A percentile compares a stretch with the other conserved stretches of the same genome.
Conservation (phyloP, 2,113 vertebrate genomes). For the Hypomesus transpacificus region DNA sequence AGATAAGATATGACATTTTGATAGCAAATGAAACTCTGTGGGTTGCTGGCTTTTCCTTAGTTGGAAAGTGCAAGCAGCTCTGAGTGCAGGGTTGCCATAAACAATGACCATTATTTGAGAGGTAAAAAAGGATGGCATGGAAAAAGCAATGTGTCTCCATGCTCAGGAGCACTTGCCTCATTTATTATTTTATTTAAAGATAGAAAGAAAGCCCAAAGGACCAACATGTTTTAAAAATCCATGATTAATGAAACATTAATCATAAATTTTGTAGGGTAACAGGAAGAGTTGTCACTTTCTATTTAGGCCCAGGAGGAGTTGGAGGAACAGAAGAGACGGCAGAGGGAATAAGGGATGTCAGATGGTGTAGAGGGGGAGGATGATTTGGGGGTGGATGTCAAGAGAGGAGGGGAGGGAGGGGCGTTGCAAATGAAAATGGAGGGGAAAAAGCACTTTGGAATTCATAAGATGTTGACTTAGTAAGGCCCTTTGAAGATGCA, state of each 20-base stretch:
- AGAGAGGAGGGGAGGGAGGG: constrained; percentile 33
- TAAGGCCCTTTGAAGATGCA: constrained; percentile 32
- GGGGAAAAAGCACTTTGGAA: constrained; percentile 47
- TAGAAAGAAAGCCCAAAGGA: constrained; percentile 61
- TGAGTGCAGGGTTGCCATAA: constrained; percentile 63
- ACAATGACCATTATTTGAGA: constrained; percentile 64
- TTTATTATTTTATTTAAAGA: constrained; percentile 69
- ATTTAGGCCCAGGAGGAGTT: constrained; percentile 63
- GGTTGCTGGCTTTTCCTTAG: constrained; percentile 46
- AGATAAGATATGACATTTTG: constrained; percentile 63
- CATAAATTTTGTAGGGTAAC: constrained; percentile 71
- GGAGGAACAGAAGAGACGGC: constrained; percentile 49
- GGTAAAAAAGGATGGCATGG: constrained; percentile 48
- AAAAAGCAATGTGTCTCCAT: constrained; percentile 53
- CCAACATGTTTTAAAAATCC: constrained; percentile 62
- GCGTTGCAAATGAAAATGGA: constrained; percentile 37
- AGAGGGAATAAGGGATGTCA: constrained; percentile 36
- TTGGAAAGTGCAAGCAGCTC: constrained; percentile 51
- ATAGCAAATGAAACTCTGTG: constrained; percentile 59
- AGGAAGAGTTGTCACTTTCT: constrained; percentile 72
- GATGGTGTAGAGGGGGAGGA: constrained; percentile 32
- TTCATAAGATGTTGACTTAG: constrained; percentile 56
- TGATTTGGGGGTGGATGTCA: constrained; percentile 52
- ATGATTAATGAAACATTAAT: constrained; percentile 76
- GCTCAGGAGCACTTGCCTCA: constrained; percentile 44